Evolutionary conservation across 2,113 vertebrate genomes (phyloP), one percentile per base, ranked within the genome.

Genomic region (Cyprinodon tularosa): DNA sequence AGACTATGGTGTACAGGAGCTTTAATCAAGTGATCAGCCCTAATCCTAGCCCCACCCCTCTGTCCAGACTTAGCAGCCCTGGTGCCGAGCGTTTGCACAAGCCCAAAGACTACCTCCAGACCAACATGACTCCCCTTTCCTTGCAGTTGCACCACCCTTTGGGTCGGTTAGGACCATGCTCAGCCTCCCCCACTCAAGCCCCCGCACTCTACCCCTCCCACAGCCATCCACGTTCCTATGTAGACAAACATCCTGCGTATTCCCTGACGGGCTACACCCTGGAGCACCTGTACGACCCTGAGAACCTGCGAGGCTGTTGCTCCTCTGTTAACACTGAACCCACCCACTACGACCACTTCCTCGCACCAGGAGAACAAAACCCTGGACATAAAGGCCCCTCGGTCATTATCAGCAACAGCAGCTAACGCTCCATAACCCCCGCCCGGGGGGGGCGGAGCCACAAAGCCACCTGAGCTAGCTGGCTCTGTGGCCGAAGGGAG

Each of bases 381-480:
- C 94, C 96, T 64, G 95, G 94, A 93, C 97, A 98, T 91, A 99
- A 99, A 91, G 96, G 96, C 90, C 97, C 97, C 77, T 97, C 97
- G 2, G 97, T 99, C 90, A 99, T 99, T 93, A 98, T 99, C 93
- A 98, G 96, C 83, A 99, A 99, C 53, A 96, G 97, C 87, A 99
- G 97, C 95, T 99, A 97, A 96, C 91, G 89, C 88, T 92, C 20
- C 44, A 14, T 48, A n/a, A 48, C 63, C 12, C 53, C 29, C 47
- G 13, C 6, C 50, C 6, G 1, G 15, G 22, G 39, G 78, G 44
- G 78, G 71, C 50, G 14, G 20, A 64, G 60, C 15, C 65, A 42
- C 68, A 64, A 4, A 37, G 67, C 37, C 45, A 29, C 29, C 29
- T 13, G 45, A 69, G 45, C 53, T 62, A 70, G 39, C 78, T 66